These are phyloP conservation scores for Mamestra brassicae DNA, from an alignment of 2,888 invertebrate genomes.

Conservation along the genomic window DNA sequence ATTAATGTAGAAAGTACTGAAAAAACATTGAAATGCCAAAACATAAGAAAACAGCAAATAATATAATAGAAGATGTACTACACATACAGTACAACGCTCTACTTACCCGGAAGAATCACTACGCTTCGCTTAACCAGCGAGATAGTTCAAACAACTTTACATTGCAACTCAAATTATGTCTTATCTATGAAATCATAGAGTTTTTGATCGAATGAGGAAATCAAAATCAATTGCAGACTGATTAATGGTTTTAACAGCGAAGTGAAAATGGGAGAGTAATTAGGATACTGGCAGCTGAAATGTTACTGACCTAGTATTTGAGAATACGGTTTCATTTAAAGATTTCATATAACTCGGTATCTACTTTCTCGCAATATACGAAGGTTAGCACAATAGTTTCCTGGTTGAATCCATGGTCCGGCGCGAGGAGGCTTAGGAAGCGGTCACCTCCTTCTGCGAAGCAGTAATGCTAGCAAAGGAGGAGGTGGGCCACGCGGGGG, in stretches of 20 bases:
- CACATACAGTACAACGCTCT: slow-evolving; percentile 68
- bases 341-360: too few species aligned
- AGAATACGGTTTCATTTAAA: too few species aligned
- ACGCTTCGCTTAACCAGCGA: slow-evolving; percentile 65
- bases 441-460: too few species aligned
- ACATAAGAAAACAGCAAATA: slow-evolving; percentile 34
- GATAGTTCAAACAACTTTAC: slow-evolving; percentile 37
- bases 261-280: slow-evolving; percentile 48
- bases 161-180: slow-evolving; percentile 41
- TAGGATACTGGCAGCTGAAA: slow-evolving; percentile 22
- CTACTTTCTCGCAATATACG: too few species aligned
- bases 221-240: slow-evolving; percentile 56
- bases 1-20: slow-evolving; percentile 25
- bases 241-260: slow-evolving; percentile 44
- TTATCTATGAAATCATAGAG: slow-evolving; percentile 31
- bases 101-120: slow-evolving; percentile 69
- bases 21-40: slow-evolving; percentile 26
- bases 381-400: too few species aligned
- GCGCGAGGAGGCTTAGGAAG: too few species aligned
- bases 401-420: too few species aligned
- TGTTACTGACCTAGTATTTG: background rate
- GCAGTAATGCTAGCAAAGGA: too few species aligned
- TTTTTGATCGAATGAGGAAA: slow-evolving; percentile 20
- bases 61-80: slow-evolving; percentile 28
- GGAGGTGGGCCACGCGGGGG: too few species aligned